Conservation (phyloP, 2,113 vertebrate genomes). For the Probosciger aterrimus region DNA sequence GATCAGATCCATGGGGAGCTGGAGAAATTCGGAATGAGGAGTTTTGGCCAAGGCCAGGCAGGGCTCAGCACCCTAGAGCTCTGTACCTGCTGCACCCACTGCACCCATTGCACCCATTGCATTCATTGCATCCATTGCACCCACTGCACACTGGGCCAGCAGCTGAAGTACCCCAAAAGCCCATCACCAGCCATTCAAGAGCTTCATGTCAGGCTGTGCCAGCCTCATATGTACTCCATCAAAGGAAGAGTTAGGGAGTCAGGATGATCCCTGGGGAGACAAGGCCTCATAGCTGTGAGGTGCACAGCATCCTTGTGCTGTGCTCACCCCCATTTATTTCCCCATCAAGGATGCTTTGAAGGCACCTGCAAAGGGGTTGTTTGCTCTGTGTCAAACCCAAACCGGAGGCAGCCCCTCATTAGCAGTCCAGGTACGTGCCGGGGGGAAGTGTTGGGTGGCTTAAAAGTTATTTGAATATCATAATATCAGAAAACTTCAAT, state of each 20-base stretch:
- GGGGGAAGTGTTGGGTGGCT: conserved; percentile 8
- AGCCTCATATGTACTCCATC: background rate
- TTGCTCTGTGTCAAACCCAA: conserved; percentile 58
- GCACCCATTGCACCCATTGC: background rate
- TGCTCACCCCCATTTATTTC: conserved; percentile 39
- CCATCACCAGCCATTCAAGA: accelerated
- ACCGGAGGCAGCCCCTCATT: conserved; percentile 53
- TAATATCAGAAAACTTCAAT: conserved; percentile 56
- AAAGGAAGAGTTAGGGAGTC: background rate
- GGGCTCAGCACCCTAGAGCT: background rate
- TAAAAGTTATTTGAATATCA: conserved; percentile 60
- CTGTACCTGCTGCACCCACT: background rate
- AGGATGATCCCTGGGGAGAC: accelerated
- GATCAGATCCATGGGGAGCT: accelerated
- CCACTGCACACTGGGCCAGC: accelerated
- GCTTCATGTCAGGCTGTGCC: background rate
- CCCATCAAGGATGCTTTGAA: background rate
- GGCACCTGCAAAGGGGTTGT: conserved; percentile 52
- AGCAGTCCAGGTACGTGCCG: conserved; percentile 45
- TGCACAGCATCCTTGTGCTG: accelerated
- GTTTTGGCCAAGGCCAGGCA: background rate
- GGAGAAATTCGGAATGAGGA: background rate
- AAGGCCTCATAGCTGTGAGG: accelerated
- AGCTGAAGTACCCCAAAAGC: background rate
- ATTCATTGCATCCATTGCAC: accelerated